Conservation (phyloP, 1,140 invertebrate genomes). For the Latrodectus geometricus region DNA sequence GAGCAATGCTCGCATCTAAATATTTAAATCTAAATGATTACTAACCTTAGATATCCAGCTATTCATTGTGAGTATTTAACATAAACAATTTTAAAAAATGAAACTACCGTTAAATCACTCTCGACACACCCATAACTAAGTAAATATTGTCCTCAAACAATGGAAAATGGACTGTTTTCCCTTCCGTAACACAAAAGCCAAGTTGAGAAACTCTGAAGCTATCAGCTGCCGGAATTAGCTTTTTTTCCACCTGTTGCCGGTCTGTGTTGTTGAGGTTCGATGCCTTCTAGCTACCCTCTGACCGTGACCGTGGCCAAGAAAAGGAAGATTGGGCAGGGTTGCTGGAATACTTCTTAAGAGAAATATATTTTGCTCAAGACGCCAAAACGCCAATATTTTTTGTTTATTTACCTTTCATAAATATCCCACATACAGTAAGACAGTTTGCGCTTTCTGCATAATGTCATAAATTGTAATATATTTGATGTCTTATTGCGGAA, state of each 20-base stretch:
- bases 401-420: not conserved
- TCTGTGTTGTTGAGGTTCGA: slow-evolving; percentile 19
- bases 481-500: too few species aligned
- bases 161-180: not conserved
- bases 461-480: too few species aligned
- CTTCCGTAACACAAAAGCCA: slow-evolving; percentile 10
- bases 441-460: too few species aligned
- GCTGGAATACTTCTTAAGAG: not conserved
- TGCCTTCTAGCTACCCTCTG: slow-evolving; percentile 41
- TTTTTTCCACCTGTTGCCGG: not conserved
- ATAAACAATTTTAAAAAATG: not conserved
- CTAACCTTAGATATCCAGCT: slow-evolving; percentile 21
- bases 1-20: not conserved
- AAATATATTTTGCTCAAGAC: not conserved
- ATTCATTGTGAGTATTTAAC: not conserved
- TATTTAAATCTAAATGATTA: not conserved
- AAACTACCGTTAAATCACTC: not conserved
- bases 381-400: slow-evolving; percentile 7
- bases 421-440: too few species aligned
- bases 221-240: slow-evolving; percentile 22
- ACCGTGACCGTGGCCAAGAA: slow-evolving; percentile 56
- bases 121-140: not conserved
- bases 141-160: not conserved
- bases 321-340: slow-evolving; percentile 24
- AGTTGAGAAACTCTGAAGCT: not conserved